Evolutionary conservation across 2,888 invertebrate species (phyloP).

Genomic region (Agrochola circellaris): DNA sequence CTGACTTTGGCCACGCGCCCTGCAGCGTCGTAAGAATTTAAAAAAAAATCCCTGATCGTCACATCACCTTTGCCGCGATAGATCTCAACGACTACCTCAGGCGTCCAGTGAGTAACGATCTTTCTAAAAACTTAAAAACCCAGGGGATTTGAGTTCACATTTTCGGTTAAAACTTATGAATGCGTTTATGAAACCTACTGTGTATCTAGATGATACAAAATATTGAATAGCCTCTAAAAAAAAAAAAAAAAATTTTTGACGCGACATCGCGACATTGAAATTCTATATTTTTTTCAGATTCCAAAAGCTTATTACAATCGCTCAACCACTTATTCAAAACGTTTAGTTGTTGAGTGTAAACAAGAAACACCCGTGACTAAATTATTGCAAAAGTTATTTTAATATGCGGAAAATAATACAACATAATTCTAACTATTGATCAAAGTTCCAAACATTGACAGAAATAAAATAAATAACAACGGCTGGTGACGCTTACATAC

Average conservation of each 20-base stretch:
- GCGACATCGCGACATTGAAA: not conserved
- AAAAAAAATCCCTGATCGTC: no score
- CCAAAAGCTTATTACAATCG: not conserved
- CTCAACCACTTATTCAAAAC: conserved; percentile 15
- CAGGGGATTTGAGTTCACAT: not conserved
- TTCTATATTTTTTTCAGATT: not conserved
- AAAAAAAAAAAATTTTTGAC: not conserved
- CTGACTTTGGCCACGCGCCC: no score
- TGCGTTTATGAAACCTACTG: not conserved
- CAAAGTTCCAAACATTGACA: conserved; percentile 1
- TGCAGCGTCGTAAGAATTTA: no score
- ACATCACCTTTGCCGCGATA: no score
- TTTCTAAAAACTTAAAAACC: not conserved
- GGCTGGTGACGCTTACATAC: not conserved
- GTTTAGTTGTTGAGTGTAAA: conserved; percentile 6
- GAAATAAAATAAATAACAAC: conserved; percentile 7
- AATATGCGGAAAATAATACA: conserved; percentile 17
- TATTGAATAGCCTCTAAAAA: not conserved
- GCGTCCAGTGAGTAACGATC: no score
- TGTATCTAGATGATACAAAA: not conserved
- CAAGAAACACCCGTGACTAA: conserved; percentile 30
- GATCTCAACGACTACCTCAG: no score
- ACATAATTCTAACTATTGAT: conserved; percentile 10
- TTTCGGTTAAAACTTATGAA: not conserved
- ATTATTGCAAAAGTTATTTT: conserved; percentile 20